phyloP scores from a whole-genome alignment of 2,113 vertebrate genomes.

The Stegastes partitus region DNA sequence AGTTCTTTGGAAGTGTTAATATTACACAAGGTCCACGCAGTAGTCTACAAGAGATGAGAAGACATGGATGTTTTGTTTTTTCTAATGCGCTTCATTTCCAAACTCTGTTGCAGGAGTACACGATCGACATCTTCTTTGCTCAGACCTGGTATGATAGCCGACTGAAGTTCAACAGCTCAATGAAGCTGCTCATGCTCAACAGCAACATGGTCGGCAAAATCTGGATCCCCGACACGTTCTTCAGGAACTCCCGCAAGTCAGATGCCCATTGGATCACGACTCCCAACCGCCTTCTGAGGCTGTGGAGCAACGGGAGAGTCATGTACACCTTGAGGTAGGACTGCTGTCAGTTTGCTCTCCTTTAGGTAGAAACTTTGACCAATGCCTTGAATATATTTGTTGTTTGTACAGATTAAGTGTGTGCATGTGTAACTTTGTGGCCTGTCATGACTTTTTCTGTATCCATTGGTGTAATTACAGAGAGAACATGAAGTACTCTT shows the following conservation, averaged over 20 bases:
- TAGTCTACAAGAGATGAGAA: no score
- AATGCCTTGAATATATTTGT: constrained; percentile 29
- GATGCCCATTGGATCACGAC: constrained; percentile 99
- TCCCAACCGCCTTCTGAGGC: constrained; percentile 94
- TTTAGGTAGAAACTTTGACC: neutral
- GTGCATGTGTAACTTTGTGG: constrained; percentile 56
- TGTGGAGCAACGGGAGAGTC: constrained; percentile 95
- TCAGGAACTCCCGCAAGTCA: constrained; percentile 96
- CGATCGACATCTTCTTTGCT: constrained; percentile 99
- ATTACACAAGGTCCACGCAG: no score
- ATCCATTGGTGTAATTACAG: constrained; percentile 43
- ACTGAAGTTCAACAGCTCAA: constrained; percentile 96
- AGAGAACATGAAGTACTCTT: constrained; percentile 1
- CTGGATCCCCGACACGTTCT: constrained; percentile 99
- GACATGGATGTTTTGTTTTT: no score
- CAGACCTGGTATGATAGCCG: constrained; percentile 99
- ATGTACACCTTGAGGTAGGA: constrained; percentile 95
- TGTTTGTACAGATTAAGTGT: constrained; percentile 74
- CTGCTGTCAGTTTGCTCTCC: neutral
- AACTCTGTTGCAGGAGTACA: constrained; percentile 91
- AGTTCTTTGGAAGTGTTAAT: no score
- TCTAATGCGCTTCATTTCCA: neutral
- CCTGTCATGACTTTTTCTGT: constrained; percentile 21
- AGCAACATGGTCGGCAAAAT: constrained; percentile 99
- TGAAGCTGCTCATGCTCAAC: constrained; percentile 97